Percentiles rank a stretch among this genome's conserved stretches.
phyloP scores from a whole-genome alignment of 2,113 vertebrate genomes.

The Mugil cephalus region DNA sequence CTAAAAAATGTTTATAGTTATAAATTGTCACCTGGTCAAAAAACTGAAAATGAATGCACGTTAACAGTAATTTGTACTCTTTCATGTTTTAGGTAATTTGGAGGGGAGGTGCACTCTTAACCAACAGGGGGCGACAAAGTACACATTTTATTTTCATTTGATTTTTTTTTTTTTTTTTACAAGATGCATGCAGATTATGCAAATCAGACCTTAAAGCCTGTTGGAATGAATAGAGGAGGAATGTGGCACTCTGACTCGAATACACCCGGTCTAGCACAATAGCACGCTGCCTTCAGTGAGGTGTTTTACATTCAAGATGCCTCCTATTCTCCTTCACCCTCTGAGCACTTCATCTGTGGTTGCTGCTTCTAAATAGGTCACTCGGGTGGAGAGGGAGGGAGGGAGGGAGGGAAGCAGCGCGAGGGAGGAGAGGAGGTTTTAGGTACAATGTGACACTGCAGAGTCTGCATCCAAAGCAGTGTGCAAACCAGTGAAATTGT shows the following conservation, averaged over 20 bases:
- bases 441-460: slow-evolving; percentile 56
- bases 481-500: slow-evolving; percentile 30
- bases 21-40: too few relatives aligned
- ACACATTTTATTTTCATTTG: slow-evolving; percentile 10
- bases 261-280: slow-evolving; percentile 38
- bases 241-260: slow-evolving; percentile 15
- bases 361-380: slow-evolving; percentile 82
- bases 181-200: not conserved
- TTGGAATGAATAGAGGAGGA: slow-evolving; percentile 39
- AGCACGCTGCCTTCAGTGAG: slow-evolving; percentile 31
- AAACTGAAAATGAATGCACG: too few relatives aligned
- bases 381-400: slow-evolving; percentile 68
- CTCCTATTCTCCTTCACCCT: slow-evolving; percentile 24
- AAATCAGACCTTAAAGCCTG: slow-evolving; percentile 27
- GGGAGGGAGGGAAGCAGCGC: slow-evolving; percentile 1
- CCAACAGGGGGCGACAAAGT: slow-evolving; percentile 73
- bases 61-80: too few relatives aligned
- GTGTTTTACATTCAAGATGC: slow-evolving; percentile 49
- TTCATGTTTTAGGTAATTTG: slow-evolving; percentile 8
- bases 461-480: slow-evolving; percentile 44
- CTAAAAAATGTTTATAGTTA: too few relatives aligned
- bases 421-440: slow-evolving; percentile 49
- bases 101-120: slow-evolving; percentile 6
- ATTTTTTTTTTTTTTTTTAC: too few relatives aligned
- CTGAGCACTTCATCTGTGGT: slow-evolving; percentile 57